Percentiles rank a stretch among this genome's conserved stretches.
These are phyloP conservation scores for Intellagama lesueurii DNA, from an alignment of 2,797 vertebrate genomes.

Conservation along the genomic window DNA sequence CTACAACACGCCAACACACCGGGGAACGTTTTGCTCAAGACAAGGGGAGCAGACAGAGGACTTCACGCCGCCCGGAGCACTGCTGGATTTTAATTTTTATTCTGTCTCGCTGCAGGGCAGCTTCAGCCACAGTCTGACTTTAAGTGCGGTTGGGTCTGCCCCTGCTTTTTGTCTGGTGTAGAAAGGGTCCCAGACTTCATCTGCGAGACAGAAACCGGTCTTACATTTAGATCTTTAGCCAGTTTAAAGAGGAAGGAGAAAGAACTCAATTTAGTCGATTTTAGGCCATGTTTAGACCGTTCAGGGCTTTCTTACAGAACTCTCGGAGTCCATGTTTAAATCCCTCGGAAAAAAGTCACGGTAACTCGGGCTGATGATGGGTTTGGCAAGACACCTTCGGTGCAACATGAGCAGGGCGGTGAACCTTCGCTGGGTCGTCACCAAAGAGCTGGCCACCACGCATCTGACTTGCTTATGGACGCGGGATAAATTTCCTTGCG, in stretches of 20 bases:
- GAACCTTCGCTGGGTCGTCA: slow-evolving; percentile 81
- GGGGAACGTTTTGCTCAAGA: not conserved
- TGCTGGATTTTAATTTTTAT: no score
- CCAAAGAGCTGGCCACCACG: slow-evolving; percentile 81
- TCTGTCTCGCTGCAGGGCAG: not conserved
- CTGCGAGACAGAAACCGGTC: no score
- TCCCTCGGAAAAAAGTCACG: slow-evolving; percentile 76
- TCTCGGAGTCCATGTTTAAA: slow-evolving; percentile 57
- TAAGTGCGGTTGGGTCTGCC: not conserved
- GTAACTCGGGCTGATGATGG: slow-evolving; percentile 76
- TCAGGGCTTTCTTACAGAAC: slow-evolving; percentile 66
- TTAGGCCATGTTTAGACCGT: no score
- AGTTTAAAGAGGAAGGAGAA: no score
- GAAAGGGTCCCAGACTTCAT: no score
- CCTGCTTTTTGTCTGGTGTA: no score
- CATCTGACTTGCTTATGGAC: slow-evolving; percentile 78
- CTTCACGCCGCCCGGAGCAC: no score
- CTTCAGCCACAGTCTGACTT: not conserved
- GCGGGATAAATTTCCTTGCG: slow-evolving; percentile 77
- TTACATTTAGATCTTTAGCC: no score
- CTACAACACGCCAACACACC: no score
- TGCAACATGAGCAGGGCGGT: slow-evolving; percentile 78
- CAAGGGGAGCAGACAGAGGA: not conserved
- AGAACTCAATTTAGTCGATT: no score
- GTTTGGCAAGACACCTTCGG: slow-evolving; percentile 75